phyloP scores from a whole-genome alignment of 2,888 invertebrate species.

The Amiota communis region DNA sequence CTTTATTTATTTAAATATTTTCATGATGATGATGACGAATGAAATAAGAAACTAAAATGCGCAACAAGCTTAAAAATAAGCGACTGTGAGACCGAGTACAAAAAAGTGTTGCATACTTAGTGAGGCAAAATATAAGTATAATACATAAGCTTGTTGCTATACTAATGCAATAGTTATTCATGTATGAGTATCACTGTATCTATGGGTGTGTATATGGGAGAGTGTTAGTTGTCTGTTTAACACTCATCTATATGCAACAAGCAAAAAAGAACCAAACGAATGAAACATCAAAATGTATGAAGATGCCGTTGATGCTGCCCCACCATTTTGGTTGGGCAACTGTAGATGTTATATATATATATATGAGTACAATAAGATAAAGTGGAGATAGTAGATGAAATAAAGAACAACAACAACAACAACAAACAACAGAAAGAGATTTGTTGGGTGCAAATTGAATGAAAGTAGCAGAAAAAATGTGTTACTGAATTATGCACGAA shows the following conservation, averaged over 20 bases:
- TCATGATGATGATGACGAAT: not conserved
- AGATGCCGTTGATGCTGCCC: not conserved
- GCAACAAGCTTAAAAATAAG: constrained; percentile 12
- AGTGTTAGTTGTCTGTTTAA: constrained; percentile 18
- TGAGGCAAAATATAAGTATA: not conserved
- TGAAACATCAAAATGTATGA: constrained; percentile 6
- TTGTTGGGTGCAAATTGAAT: constrained; percentile 67
- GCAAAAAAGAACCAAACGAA: not conserved
- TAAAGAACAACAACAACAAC: not conserved
- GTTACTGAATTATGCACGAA: constrained; percentile 64
- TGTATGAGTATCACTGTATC: not conserved
- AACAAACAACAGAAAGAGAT: constrained; percentile 44
- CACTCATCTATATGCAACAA: constrained; percentile 23
- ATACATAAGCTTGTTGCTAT: not conserved
- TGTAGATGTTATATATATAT: not conserved
- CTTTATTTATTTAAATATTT: constrained; percentile 28
- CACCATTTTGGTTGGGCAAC: not conserved
- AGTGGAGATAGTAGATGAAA: not conserved
- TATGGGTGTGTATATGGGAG: not conserved
- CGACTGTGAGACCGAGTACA: not conserved
- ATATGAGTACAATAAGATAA: not conserved
- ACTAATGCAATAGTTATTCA: not conserved
- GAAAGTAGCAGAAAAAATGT: constrained; percentile 65
- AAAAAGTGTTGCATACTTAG: constrained; percentile 14
- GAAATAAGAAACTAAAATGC: not conserved